Conservation (phyloP, 2,888 invertebrate genomes). For the Aphidius colemani region DNA sequence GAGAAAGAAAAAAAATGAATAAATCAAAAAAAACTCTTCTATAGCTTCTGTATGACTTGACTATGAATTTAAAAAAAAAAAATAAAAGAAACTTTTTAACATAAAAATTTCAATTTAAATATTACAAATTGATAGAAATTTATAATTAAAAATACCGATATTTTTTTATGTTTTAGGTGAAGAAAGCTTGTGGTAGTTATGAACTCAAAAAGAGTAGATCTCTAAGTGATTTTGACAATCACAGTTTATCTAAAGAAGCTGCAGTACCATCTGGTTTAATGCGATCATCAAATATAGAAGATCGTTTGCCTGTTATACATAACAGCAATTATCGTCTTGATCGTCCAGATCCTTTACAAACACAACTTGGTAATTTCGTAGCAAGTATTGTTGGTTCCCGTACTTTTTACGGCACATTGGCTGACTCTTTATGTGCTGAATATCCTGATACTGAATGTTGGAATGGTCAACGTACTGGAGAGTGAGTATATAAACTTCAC, state of each 20-base stretch:
- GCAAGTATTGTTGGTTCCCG: slow-evolving; percentile 66
- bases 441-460: slow-evolving; percentile 74
- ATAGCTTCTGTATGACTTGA: too few species aligned
- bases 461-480: slow-evolving; percentile 79
- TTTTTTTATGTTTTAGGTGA: slow-evolving; percentile 47
- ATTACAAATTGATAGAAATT: too few species aligned
- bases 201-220: slow-evolving; percentile 40
- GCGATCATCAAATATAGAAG: slow-evolving; percentile 62
- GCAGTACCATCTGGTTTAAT: slow-evolving; percentile 11
- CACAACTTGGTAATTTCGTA: slow-evolving; percentile 57
- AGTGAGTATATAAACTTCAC: slow-evolving; percentile 66
- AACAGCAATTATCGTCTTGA: too few species aligned
- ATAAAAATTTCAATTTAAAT: too few species aligned
- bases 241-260: too few species aligned
- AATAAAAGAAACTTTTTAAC: too few species aligned
- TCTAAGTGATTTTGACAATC: slow-evolving; percentile 2
- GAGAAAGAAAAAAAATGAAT: too few species aligned
- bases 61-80: too few species aligned
- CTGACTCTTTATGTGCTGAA: slow-evolving; percentile 79
- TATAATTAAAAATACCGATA: slow-evolving; percentile 1
- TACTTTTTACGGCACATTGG: slow-evolving; percentile 82
- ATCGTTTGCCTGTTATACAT: slow-evolving; percentile 54
- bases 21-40: too few species aligned
- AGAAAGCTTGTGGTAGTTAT: slow-evolving; percentile 52
- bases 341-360: slow-evolving; percentile 39